Evolutionary conservation across 1,140 invertebrate species (phyloP).

Genomic region (Sweltsa coloradensis): DNA sequence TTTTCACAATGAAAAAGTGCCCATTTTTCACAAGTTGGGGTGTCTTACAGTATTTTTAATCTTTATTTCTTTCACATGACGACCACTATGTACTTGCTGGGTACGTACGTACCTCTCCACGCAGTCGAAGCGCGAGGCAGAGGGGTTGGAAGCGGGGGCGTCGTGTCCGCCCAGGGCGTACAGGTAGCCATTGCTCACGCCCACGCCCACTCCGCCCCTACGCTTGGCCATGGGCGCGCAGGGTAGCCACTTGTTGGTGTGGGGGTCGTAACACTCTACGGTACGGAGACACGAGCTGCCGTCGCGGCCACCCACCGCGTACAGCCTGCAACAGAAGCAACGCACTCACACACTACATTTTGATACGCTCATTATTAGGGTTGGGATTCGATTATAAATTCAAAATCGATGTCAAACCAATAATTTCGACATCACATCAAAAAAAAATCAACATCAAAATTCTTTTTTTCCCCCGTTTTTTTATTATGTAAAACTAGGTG

Average conservation of each 20-base stretch:
- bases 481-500: background rate
- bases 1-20: too few relatives aligned
- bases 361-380: too few relatives aligned
- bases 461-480: background rate
- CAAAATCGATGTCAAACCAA: too few relatives aligned
- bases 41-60: too few relatives aligned
- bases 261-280: conserved; percentile 87
- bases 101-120: conserved; percentile 78
- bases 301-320: conserved; percentile 87
- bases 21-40: too few relatives aligned
- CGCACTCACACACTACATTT: conserved; percentile 3
- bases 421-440: too few relatives aligned
- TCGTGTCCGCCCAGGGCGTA: conserved; percentile 84
- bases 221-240: conserved; percentile 81
- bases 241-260: conserved; percentile 77
- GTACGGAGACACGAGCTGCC: conserved; percentile 80
- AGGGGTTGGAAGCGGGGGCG: conserved; percentile 69
- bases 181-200: conserved; percentile 67
- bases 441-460: too few relatives aligned
- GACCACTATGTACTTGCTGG: background rate
- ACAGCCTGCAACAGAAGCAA: conserved; percentile 43
- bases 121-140: conserved; percentile 71
- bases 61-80: background rate
- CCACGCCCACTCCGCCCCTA: conserved; percentile 80
- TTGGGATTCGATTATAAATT: too few relatives aligned